Conservation (phyloP, 2,888 invertebrate species). For the Rhingia campestris region DNA sequence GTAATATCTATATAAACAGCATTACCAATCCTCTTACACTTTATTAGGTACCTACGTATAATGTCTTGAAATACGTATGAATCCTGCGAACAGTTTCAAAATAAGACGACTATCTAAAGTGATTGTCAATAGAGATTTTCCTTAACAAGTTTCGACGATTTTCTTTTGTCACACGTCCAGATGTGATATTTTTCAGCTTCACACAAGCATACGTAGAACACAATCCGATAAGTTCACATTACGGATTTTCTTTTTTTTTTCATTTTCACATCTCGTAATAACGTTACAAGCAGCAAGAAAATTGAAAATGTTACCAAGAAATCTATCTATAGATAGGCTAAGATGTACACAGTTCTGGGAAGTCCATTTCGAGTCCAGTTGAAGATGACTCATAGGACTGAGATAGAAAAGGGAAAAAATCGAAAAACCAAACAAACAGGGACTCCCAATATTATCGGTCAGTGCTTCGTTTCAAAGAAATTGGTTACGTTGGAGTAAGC, state of each 20-base stretch:
- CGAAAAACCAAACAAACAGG: not conserved
- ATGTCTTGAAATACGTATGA: no score
- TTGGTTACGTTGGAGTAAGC: conserved; percentile 55
- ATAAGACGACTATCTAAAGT: not conserved
- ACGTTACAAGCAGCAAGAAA: conserved; percentile 27
- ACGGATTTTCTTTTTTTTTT: conserved; percentile 8
- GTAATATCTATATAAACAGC: no score
- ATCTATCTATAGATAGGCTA: not conserved
- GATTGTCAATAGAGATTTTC: not conserved
- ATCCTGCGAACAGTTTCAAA: no score
- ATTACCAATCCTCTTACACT: no score
- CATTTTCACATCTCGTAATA: conserved; percentile 12
- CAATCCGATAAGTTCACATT: conserved; percentile 51
- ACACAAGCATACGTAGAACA: conserved; percentile 12
- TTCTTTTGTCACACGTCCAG: conserved; percentile 32
- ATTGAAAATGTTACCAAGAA: conserved; percentile 51
- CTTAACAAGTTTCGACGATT: not conserved
- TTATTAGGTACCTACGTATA: no score
- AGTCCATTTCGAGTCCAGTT: conserved; percentile 42
- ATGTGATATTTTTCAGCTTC: conserved; percentile 23
- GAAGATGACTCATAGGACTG: conserved; percentile 8
- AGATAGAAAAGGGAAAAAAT: not conserved
- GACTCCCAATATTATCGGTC: conserved; percentile 42
- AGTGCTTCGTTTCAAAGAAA: conserved; percentile 39
- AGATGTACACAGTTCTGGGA: conserved; percentile 7